Percentiles rank a stretch among this genome's conserved stretches.
phyloP scores from a whole-genome alignment of 2,797 vertebrate genomes.

The Myotis daubentonii region DNA sequence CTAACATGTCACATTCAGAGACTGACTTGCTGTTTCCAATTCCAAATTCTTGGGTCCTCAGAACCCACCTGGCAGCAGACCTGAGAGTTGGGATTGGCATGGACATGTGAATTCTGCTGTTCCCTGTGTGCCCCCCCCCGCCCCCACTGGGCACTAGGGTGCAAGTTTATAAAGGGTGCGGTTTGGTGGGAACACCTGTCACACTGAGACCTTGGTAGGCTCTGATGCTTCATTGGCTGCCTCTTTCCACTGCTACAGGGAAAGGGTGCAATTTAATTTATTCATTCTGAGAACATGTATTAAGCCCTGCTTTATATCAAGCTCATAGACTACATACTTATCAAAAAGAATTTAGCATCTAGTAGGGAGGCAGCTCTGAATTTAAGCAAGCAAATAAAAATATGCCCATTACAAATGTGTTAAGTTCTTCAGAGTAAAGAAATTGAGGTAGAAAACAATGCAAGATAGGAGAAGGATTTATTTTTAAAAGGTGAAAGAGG shows the following conservation, averaged over 20 bases:
- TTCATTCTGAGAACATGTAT: not conserved
- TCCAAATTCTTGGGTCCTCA: not conserved
- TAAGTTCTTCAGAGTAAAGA: not conserved
- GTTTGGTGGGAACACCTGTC: not conserved
- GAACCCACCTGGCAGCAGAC: not conserved
- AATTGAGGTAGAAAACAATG: not conserved
- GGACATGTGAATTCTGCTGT: not conserved
- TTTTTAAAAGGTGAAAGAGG: not conserved
- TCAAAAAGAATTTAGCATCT: not conserved
- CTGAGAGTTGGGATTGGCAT: not conserved
- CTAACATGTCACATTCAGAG: not conserved
- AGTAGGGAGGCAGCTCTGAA: not conserved
- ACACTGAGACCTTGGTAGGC: not conserved
- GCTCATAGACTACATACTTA: not conserved
- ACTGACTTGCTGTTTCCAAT: not conserved
- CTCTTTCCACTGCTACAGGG: not conserved
- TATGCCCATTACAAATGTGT: not conserved
- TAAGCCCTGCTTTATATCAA: not conserved
- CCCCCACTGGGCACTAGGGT: not conserved
- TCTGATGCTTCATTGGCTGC: not conserved
- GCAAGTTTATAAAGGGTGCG: not conserved
- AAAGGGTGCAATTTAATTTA: conserved; percentile 1
- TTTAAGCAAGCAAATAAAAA: conserved; percentile 46
- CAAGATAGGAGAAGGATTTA: not conserved
- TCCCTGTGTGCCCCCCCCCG: not conserved